Conservation (phyloP, 2,113 vertebrate genomes). For the Myrmecophaga tridactyla region DNA sequence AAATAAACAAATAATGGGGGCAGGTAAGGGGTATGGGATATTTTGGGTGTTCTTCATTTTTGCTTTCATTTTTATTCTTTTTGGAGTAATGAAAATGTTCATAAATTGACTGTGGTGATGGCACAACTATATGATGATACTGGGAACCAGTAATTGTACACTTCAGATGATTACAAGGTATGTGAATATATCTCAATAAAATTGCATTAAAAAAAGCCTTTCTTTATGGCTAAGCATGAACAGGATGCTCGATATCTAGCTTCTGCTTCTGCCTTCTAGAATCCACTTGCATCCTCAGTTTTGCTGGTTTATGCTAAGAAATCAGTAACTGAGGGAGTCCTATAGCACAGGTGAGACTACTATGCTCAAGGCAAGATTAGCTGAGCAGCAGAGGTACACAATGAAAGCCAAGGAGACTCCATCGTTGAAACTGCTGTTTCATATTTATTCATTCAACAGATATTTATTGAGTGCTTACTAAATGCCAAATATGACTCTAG, state of each 20-base stretch:
- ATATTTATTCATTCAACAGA: not conserved
- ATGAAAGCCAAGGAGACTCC: not conserved
- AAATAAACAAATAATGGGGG: no score
- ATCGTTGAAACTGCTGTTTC: not conserved
- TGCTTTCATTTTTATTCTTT: no score
- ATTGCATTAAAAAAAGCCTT: no score
- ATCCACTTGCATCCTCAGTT: fast-evolving
- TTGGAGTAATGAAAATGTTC: no score
- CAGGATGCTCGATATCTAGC: not conserved
- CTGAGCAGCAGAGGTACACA: not conserved
- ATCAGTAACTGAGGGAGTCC: not conserved
- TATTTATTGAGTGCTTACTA: not conserved
- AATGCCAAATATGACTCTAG: not conserved
- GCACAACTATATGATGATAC: no score
- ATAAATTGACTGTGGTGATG: no score
- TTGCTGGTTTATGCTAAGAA: not conserved
- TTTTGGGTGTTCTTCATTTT: no score
- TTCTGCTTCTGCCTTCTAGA: not conserved
- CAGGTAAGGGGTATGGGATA: no score
- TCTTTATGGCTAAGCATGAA: not conserved
- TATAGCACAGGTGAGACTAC: not conserved
- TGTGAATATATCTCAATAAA: no score
- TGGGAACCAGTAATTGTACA: no score
- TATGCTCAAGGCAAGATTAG: not conserved
- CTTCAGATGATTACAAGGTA: no score